phyloP scores from a whole-genome alignment of 1,140 invertebrate genomes.

The Octopus bimaculoides region DNA sequence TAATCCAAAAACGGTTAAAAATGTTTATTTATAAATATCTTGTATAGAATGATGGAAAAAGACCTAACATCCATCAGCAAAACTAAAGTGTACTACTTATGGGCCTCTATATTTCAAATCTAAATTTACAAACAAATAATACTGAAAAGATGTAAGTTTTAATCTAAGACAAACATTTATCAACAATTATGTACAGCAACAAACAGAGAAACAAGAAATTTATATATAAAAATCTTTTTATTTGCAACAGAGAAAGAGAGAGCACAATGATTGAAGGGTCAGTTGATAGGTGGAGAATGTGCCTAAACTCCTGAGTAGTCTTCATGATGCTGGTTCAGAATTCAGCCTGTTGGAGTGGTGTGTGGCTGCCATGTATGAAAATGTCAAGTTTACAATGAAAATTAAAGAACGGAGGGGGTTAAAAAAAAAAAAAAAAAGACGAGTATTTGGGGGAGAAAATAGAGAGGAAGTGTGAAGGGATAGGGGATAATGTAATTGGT shows the following conservation, averaged over 20 bases:
- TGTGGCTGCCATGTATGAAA: conserved; percentile 5
- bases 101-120: too few species aligned
- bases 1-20: too few species aligned
- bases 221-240: conserved; percentile 7
- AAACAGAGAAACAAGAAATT: neutral
- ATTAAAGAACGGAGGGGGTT: neutral
- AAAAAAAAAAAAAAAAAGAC: neutral
- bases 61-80: too few species aligned
- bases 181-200: too few species aligned
- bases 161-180: too few species aligned
- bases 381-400: conserved; percentile 10
- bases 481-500: too few species aligned
- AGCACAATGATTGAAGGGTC: conserved; percentile 10
- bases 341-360: neutral
- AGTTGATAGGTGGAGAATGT: conserved; percentile 4
- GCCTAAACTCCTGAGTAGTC: conserved; percentile 1
- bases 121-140: too few species aligned
- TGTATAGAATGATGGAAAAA: too few species aligned
- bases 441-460: neutral
- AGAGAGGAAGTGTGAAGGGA: neutral
- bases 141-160: too few species aligned
- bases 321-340: conserved; percentile 8
- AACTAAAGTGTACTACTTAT: too few species aligned
- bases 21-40: too few species aligned
- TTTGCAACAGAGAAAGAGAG: conserved; percentile 10